Percentiles rank a stretch among this genome's conserved stretches.
Conservation (phyloP, 1,140 invertebrate species). For the Temnothorax longispinosus region DNA sequence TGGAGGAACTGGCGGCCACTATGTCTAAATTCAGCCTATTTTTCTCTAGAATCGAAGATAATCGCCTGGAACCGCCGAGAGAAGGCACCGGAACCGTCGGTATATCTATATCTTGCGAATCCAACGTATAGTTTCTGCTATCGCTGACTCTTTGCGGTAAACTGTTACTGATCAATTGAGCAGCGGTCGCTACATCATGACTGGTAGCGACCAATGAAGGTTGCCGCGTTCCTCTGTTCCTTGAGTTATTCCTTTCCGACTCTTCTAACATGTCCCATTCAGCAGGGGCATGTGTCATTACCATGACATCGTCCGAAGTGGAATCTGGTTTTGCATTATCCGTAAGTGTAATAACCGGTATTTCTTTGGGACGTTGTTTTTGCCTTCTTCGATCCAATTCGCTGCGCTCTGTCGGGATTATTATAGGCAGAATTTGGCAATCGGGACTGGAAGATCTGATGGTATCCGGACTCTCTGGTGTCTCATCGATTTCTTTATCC, state of each 20-base stretch:
- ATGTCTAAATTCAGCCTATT: constrained; percentile 37
- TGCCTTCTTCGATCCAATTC: constrained; percentile 49
- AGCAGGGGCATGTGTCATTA: not conserved
- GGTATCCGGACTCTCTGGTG: constrained; percentile 84
- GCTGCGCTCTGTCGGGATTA: constrained; percentile 82
- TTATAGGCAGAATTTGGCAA: constrained; percentile 75
- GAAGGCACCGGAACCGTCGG: constrained; percentile 75
- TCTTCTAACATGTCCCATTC: constrained; percentile 76
- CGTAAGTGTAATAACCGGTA: constrained; percentile 75
- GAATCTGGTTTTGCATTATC: constrained; percentile 58
- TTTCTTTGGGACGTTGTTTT: constrained; percentile 58
- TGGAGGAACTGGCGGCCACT: not conserved
- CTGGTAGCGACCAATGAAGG: not conserved
- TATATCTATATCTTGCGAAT: constrained; percentile 72
- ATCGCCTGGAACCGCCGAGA: constrained; percentile 72
- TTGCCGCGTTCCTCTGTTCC: constrained; percentile 20
- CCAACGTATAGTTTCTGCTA: constrained; percentile 36
- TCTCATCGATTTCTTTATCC: constrained; percentile 71
- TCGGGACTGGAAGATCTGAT: constrained; percentile 75
- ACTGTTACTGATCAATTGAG: constrained; percentile 62
- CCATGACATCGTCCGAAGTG: constrained; percentile 34
- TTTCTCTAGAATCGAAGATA: constrained; percentile 72
- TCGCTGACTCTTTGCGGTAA: constrained; percentile 61
- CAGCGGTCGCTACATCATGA: constrained; percentile 52
- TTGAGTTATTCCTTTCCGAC: constrained; percentile 52